Evolutionary conservation across 1,140 invertebrate genomes (phyloP).

Genomic region (Mycetomoellerius zeteki): DNA sequence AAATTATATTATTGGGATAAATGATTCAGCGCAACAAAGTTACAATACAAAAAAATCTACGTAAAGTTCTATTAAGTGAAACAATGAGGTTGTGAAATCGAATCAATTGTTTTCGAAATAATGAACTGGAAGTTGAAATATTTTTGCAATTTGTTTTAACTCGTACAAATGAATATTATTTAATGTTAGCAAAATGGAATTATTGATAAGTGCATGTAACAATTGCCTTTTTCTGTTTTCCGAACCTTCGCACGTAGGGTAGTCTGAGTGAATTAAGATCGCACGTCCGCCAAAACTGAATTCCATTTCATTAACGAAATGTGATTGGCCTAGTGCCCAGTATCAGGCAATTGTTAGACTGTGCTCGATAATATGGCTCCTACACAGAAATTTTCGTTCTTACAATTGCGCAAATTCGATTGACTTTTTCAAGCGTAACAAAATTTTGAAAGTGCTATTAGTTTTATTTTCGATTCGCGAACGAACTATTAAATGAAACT

Average conservation of each 20-base stretch:
- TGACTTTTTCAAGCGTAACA: constrained; percentile 30
- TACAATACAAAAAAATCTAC: not conserved
- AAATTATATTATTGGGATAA: constrained; percentile 31
- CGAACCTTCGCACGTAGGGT: not conserved
- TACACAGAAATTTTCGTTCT: constrained; percentile 35
- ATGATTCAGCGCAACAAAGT: not conserved
- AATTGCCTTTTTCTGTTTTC: not conserved
- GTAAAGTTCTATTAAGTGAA: constrained; percentile 3
- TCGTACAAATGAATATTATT: not conserved
- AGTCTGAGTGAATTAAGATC: constrained; percentile 52
- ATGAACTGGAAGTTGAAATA: not conserved
- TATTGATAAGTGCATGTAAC: constrained; percentile 6
- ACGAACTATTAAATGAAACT: constrained; percentile 24
- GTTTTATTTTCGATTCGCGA: not conserved
- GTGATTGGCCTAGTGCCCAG: constrained; percentile 72
- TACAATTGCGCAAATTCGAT: constrained; percentile 62
- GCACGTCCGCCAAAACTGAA: constrained; percentile 64
- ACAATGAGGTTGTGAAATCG: not conserved
- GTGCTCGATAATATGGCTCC: constrained; percentile 36
- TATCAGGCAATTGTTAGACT: constrained; percentile 61
- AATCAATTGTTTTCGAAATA: constrained; percentile 13
- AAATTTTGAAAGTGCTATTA: constrained; percentile 45
- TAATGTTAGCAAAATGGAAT: not conserved
- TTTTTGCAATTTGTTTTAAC: not conserved
- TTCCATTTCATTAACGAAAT: constrained; percentile 66